Evolutionary conservation across 2,888 invertebrate species (phyloP).

Genomic region (Archips crataeganus): DNA sequence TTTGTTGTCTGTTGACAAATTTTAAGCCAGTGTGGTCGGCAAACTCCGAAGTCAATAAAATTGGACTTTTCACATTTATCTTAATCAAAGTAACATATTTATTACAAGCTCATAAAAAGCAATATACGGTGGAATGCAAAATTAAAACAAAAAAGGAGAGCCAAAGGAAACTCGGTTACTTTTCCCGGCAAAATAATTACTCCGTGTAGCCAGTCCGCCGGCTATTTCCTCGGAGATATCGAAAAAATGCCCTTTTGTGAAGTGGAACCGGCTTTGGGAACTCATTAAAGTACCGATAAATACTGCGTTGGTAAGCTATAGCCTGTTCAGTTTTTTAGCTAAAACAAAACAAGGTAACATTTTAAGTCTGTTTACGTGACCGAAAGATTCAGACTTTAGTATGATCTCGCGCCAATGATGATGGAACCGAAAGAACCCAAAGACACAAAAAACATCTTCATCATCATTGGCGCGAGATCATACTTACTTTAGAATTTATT

Average conservation of each 20-base stretch:
- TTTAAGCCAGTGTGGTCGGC: no score
- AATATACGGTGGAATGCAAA: conserved; percentile 13
- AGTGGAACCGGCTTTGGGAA: conserved; percentile 19
- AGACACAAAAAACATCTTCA: no score
- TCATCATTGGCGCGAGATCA: no score
- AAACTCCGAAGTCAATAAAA: no score
- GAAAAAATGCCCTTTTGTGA: conserved; percentile 22
- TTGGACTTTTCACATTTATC: no score
- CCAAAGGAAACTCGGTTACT: conserved; percentile 25
- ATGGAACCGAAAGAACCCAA: no score
- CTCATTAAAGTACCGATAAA: conserved; percentile 37
- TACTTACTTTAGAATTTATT: no score
- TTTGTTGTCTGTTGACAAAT: no score
- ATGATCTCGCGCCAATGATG: no score
- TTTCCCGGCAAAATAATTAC: conserved; percentile 32
- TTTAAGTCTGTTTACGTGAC: no score
- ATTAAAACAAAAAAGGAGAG: conserved; percentile 7
- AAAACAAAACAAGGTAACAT: not conserved
- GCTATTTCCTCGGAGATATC: conserved; percentile 18
- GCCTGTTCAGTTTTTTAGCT: not conserved
- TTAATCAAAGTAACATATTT: no score
- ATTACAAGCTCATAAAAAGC: not conserved
- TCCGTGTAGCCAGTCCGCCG: conserved; percentile 12
- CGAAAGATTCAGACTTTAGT: no score
- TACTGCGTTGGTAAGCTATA: conserved; percentile 17